These are phyloP conservation scores for Campoletis sonorensis DNA, from an alignment of 1,140 invertebrate species.

Conservation along the genomic window DNA sequence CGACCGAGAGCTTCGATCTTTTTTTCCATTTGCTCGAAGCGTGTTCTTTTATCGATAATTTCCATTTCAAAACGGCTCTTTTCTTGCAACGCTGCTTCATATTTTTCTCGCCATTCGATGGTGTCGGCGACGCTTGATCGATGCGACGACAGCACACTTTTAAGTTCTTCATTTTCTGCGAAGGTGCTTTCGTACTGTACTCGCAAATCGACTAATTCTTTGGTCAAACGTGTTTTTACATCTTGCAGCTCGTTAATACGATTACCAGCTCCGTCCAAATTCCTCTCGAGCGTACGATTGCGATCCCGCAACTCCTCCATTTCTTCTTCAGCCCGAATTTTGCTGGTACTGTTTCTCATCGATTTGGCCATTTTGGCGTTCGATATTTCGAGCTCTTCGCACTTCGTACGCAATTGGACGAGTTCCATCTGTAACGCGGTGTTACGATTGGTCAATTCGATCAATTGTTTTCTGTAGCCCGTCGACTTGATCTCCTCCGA, in stretches of 20 bases:
- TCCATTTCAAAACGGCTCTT: slow-evolving; percentile 62
- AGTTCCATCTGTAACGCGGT: slow-evolving; percentile 50
- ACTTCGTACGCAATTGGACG: slow-evolving; percentile 55
- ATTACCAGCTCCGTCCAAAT: slow-evolving; percentile 70
- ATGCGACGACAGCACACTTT: slow-evolving; percentile 46
- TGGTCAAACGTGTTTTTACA: slow-evolving; percentile 59
- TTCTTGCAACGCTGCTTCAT: slow-evolving; percentile 57
- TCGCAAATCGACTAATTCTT: slow-evolving; percentile 57
- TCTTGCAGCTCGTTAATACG: slow-evolving; percentile 65
- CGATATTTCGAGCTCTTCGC: slow-evolving; percentile 41
- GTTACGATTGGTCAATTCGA: slow-evolving; percentile 62
- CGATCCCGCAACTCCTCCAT: slow-evolving; percentile 64
- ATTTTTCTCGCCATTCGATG: slow-evolving; percentile 50
- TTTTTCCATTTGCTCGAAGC: slow-evolving; percentile 46
- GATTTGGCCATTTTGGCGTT: slow-evolving; percentile 60
- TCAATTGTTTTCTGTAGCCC: slow-evolving; percentile 61
- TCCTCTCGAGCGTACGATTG: slow-evolving; percentile 63
- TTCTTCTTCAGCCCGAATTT: slow-evolving; percentile 55
- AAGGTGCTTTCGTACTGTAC: slow-evolving; percentile 50
- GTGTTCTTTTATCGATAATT: slow-evolving; percentile 59
- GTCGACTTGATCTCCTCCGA: slow-evolving; percentile 55
- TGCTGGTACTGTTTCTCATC: slow-evolving; percentile 66
- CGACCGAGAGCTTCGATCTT: slow-evolving; percentile 49
- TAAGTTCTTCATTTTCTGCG: slow-evolving; percentile 60
- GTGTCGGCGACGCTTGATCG: slow-evolving; percentile 48